Conservation (phyloP, 37 sponge, comb jelly and placozoan species). For the Ephydatia muelleri region DNA sequence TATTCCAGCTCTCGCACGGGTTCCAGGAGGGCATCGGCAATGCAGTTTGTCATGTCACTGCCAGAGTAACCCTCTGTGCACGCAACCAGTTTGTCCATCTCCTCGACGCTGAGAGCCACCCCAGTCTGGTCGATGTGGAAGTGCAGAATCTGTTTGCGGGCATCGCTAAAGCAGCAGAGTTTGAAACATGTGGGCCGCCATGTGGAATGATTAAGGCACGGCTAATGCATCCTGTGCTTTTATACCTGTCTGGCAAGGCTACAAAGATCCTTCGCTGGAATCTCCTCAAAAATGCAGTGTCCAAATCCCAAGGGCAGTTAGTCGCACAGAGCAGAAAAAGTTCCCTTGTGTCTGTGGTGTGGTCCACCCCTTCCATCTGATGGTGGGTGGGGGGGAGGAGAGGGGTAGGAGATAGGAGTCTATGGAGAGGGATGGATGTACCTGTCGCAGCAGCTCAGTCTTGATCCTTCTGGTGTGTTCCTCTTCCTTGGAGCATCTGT, state of each 20-base stretch:
- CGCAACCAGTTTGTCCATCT: conserved; percentile 53
- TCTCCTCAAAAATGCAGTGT: conserved; percentile 81
- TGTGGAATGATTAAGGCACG: background rate
- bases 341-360: background rate
- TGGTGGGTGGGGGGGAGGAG: background rate
- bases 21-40: conserved; percentile 70
- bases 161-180: conserved; percentile 12
- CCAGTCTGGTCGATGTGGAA: conserved; percentile 10
- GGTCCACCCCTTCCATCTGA: conserved; percentile 81
- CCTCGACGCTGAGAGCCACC: conserved; percentile 31
- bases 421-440: background rate
- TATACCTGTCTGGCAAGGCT: conserved; percentile 36
- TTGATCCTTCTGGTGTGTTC: conserved; percentile 88
- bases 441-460: conserved; percentile 82
- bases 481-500: conserved; percentile 72
- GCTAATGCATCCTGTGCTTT: background rate
- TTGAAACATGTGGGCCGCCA: background rate
- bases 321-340: conserved; percentile 87
- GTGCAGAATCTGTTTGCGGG: conserved; percentile 35
- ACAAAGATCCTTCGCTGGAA: conserved; percentile 67
- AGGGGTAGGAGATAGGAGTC: background rate
- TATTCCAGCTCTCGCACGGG: conserved; percentile 79
- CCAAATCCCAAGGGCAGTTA: conserved; percentile 94
- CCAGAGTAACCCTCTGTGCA: conserved; percentile 78
- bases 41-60: conserved; percentile 76